Evolutionary conservation across 2,113 vertebrate genomes (phyloP), one percentile per base, ranked within the genome.

Genomic region (Coryphaenoides rupestris): DNA sequence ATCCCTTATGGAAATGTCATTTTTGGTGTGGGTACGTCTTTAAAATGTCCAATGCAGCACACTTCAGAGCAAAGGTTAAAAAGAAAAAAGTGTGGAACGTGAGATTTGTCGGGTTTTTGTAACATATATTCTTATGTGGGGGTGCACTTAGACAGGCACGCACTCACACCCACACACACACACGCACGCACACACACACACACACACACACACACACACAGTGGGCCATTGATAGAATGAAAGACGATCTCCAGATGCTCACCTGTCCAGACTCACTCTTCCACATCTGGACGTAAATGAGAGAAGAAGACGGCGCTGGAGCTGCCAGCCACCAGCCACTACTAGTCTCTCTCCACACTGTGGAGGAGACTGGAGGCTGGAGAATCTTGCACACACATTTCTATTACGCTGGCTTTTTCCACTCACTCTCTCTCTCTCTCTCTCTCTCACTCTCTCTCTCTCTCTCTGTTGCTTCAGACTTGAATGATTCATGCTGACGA

Each of bases 311-410:
- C 55, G 23, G 1, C 12, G 66, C 50, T 65, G 66, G 40, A 21
- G 15, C n/a, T n/a, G n/a, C n/a, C n/a, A n/a, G n/a, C n/a, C n/a
- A n/a, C 5, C 9, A 19, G 16, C 64, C 46, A 12, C 21, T 55
- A 21, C 16, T n/a, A n/a, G n/a, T n/a, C n/a, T 26, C 22, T 19
- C 26, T 40, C 2, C 14, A 19, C 5, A 14, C 2, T 52, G 62
- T 60, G 55, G 68, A 17, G 50, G 15, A n/a, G n/a, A n/a, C 57
- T 40, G 5, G 7, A n/a, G 70, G 17, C 5, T n/a, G 21, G 13
- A 71, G 61, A 66, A 66, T 80, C 73, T 76, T 73, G 60, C n/a
- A n/a, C n/a, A 52, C 70, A 69, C 55, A 70, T 73, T 71, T 68
- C 75, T 63, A 72, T 54, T 33, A 68, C 22, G 1, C 62, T 22